Evolutionary conservation across 2,888 invertebrate species (phyloP).

Genomic region (Neoascia interrupta): DNA sequence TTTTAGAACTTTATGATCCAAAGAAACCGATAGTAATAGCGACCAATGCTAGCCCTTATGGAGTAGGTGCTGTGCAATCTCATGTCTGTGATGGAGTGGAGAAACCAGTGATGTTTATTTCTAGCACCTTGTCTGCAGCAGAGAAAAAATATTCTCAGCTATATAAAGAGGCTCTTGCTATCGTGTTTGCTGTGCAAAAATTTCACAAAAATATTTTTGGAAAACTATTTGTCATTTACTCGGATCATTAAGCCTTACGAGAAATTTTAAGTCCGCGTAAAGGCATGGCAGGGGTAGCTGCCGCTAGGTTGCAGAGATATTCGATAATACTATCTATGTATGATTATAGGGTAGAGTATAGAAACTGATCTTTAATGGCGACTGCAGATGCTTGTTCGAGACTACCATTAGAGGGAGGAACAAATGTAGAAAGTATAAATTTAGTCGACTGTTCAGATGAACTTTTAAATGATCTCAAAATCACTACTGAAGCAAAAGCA

Average conservation of each 20-base stretch:
- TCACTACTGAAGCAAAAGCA: background rate
- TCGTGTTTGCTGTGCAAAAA: conserved; percentile 1
- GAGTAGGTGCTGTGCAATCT: conserved; percentile 37
- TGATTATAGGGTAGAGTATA: background rate
- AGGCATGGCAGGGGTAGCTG: background rate
- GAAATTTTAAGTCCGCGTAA: conserved; percentile 10
- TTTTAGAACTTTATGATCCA: conserved; percentile 37
- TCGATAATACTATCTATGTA: background rate
- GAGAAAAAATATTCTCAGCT: conserved; percentile 19
- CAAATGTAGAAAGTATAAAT: background rate
- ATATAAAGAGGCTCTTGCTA: conserved; percentile 13
- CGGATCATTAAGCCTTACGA: background rate
- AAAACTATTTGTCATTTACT: background rate
- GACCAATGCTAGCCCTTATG: conserved; percentile 47
- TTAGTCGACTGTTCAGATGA: background rate
- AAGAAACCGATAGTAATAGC: conserved; percentile 46
- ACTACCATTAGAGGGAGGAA: background rate
- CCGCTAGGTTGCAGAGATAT: background rate
- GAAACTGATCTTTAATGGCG: background rate
- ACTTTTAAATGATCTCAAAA: background rate
- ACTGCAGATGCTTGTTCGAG: background rate
- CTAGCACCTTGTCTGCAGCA: conserved; percentile 1
- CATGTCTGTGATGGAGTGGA: conserved; percentile 49
- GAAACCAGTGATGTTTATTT: conserved; percentile 22
- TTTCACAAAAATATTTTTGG: conserved; percentile 22